phyloP scores from a whole-genome alignment of 1,140 invertebrate species.

The Drosophila teissieri region DNA sequence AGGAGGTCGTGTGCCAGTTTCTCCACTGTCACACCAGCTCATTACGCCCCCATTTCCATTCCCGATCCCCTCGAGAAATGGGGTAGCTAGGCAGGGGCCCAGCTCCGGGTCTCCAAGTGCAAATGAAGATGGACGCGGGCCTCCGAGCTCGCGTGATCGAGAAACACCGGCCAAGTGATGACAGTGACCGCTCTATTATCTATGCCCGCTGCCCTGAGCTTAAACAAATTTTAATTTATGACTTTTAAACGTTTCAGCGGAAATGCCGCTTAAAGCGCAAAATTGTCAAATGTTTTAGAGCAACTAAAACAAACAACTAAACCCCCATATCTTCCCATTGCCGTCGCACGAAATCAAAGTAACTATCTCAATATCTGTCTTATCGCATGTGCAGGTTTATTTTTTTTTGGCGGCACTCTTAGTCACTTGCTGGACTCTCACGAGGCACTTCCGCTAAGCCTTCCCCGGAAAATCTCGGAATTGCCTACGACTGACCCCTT shows the following conservation, averaged over 20 bases:
- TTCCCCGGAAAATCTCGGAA: conserved; percentile 6
- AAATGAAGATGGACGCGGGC: conserved; percentile 76
- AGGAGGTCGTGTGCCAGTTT: conserved; percentile 39
- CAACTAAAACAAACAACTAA: conserved; percentile 21
- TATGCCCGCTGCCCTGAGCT: conserved; percentile 45
- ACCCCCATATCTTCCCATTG: conserved; percentile 23
- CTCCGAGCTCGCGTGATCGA: conserved; percentile 63
- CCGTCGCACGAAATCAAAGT: conserved; percentile 67
- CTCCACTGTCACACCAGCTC: conserved; percentile 31
- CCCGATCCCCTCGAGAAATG: conserved; percentile 27
- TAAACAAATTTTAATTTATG: conserved; percentile 82
- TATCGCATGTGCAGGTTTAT: conserved; percentile 39
- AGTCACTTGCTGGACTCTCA: conserved; percentile 23
- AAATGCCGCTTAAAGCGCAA: conserved; percentile 81
- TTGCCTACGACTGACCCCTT: conserved; percentile 19
- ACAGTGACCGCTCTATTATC: conserved; percentile 78
- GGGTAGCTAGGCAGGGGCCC: conserved; percentile 51
- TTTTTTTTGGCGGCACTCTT: conserved; percentile 34
- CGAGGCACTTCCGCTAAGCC: conserved; percentile 38
- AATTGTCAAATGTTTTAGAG: conserved; percentile 57
- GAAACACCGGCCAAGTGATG: conserved; percentile 49
- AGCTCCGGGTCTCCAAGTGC: conserved; percentile 24
- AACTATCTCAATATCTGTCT: conserved; percentile 34
- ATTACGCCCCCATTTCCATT: conserved; percentile 42
- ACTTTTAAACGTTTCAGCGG: conserved; percentile 67